phyloP scores from a whole-genome alignment of 2,888 invertebrate genomes.

The Drosophila engyochracea region DNA sequence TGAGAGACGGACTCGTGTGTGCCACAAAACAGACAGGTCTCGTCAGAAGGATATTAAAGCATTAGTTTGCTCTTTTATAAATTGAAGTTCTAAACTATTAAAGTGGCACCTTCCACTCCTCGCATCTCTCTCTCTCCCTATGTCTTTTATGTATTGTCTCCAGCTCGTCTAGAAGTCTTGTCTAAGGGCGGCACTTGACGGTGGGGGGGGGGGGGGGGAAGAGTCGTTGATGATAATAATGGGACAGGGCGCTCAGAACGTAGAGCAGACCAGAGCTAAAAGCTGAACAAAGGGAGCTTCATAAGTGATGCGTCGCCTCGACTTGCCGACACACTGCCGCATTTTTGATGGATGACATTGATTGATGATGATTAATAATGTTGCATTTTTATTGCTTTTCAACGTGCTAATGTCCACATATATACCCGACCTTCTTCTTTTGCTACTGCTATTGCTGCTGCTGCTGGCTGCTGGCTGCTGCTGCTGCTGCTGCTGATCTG shows the following conservation, averaged over 20 bases:
- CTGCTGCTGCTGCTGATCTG: neutral
- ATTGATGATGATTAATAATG: conserved; percentile 86
- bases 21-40: too few relatives aligned
- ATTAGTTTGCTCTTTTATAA: neutral
- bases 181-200: conserved; percentile 33
- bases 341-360: conserved; percentile 84
- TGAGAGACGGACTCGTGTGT: neutral
- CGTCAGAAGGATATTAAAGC: neutral
- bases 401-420: conserved; percentile 48
- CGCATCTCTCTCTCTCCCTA: neutral
- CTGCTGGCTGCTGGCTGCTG: neutral
- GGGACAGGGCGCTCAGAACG: conserved; percentile 34
- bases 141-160: conserved; percentile 30
- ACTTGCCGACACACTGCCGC: conserved; percentile 42
- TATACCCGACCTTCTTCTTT: neutral
- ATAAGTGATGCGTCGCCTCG: conserved; percentile 44
- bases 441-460: neutral
- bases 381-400: conserved; percentile 84
- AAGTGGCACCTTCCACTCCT: conserved; percentile 16
- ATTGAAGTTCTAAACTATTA: conserved; percentile 23
- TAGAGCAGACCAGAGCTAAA: conserved; percentile 16
- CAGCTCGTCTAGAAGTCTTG: conserved; percentile 37
- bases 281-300: conserved; percentile 43
- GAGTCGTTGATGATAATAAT: conserved; percentile 53
- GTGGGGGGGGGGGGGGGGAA: conserved; percentile 7